phyloP scores from a whole-genome alignment of 2,888 invertebrate genomes.

The Autographa pulchrina region DNA sequence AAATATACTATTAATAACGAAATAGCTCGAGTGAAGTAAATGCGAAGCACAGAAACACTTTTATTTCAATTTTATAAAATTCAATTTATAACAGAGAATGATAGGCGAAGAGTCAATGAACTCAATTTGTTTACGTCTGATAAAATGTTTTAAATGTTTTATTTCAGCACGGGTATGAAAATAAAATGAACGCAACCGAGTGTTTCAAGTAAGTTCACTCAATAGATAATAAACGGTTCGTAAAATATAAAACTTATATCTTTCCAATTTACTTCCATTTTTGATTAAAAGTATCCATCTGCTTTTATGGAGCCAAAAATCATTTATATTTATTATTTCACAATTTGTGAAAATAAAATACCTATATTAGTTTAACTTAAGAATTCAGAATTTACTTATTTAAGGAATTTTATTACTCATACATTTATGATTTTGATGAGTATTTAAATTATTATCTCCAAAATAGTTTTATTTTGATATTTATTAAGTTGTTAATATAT shows the following conservation, averaged over 20 bases:
- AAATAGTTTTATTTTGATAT: no score
- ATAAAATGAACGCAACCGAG: slow-evolving; percentile 86
- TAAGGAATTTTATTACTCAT: no score
- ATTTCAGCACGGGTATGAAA: slow-evolving; percentile 85
- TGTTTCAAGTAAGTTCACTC: slow-evolving; percentile 83
- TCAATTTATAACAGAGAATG: neutral
- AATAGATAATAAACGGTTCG: neutral
- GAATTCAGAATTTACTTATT: no score
- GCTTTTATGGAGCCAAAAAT: neutral
- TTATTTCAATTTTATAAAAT: no score
- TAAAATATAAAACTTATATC: slow-evolving; percentile 5
- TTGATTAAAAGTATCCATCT: slow-evolving; percentile 6
- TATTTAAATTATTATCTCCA: no score
- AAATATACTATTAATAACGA: no score
- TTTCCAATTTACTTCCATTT: slow-evolving; percentile 23
- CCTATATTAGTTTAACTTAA: no score
- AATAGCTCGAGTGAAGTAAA: no score
- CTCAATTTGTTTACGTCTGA: neutral
- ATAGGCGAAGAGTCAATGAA: neutral
- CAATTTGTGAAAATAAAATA: no score
- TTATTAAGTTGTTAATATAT: no score
- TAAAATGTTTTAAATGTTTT: slow-evolving; percentile 16
- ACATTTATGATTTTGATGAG: no score
- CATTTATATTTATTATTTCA: neutral
- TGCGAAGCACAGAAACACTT: no score